Evolutionary conservation across 1,140 invertebrate genomes (phyloP).

Genomic region (Papilio xuthus): DNA sequence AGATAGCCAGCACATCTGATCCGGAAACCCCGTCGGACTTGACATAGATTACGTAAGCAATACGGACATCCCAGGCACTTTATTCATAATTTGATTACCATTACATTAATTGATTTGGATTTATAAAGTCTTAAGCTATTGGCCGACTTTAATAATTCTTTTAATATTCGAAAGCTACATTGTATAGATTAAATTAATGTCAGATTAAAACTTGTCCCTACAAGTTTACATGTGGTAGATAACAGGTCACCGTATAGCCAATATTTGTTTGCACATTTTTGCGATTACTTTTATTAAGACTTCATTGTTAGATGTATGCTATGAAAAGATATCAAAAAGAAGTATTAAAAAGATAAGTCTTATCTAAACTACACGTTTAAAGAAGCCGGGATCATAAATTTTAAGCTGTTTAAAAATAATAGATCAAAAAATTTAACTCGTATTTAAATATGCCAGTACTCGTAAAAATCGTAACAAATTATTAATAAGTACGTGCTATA

Average conservation of each 20-base stretch:
- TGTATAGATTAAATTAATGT: not conserved
- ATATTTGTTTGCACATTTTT: conserved; percentile 1
- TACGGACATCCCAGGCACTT: not conserved
- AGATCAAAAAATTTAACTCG: not conserved
- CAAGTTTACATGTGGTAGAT: not conserved
- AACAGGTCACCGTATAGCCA: not conserved
- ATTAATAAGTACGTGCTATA: conserved; percentile 2
- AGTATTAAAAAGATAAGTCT: too few species aligned
- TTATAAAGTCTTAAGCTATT: not conserved
- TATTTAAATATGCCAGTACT: conserved; percentile 11
- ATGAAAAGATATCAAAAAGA: too few species aligned
- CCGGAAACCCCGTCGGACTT: not conserved
- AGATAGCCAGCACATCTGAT: conserved; percentile 36
- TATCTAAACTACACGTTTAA: too few species aligned
- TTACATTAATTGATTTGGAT: not conserved
- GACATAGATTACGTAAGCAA: conserved; percentile 1
- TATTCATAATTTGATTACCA: not conserved
- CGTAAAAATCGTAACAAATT: conserved; percentile 27
- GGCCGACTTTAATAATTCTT: not conserved
- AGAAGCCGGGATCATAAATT: too few species aligned
- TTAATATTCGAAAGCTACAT: not conserved
- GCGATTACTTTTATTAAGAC: not conserved
- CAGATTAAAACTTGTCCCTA: not conserved
- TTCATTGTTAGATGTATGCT: not conserved
- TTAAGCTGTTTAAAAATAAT: not conserved